Evolutionary conservation across 2,888 invertebrate species (phyloP).

Genomic region (Pandemis heparana): DNA sequence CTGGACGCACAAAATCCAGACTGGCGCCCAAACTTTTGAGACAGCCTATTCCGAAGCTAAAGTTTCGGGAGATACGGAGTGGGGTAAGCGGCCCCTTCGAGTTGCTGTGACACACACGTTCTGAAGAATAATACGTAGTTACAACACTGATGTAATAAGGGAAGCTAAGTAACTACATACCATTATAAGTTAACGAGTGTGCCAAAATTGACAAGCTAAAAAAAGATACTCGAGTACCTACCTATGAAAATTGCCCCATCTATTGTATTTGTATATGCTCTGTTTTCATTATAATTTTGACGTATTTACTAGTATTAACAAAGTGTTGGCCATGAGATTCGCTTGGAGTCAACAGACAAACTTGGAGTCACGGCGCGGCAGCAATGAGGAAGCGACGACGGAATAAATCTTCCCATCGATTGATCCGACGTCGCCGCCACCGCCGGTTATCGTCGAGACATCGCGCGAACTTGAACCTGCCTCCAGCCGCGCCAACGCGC

Average conservation of each 20-base stretch:
- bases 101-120: neutral
- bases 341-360: neutral
- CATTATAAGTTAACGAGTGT: neutral
- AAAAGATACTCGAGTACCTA: neutral
- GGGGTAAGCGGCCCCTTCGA: neutral
- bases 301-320: neutral
- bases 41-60: conserved; percentile 1
- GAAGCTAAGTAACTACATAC: neutral
- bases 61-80: conserved; percentile 3
- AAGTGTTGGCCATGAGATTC: neutral
- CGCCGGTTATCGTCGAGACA: conserved; percentile 11
- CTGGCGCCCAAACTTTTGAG: conserved; percentile 13
- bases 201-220: neutral
- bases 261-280: too few relatives aligned
- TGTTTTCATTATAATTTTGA: too few relatives aligned
- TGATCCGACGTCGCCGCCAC: neutral
- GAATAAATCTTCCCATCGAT: conserved; percentile 31
- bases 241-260: too few relatives aligned
- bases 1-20: neutral
- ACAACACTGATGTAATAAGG: neutral
- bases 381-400: conserved; percentile 29
- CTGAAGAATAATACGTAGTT: neutral
- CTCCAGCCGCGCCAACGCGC: neutral
- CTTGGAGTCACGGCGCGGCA: conserved; percentile 9
- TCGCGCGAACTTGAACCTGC: conserved; percentile 29